Conservation (phyloP, 2,888 invertebrate species). For the Pollenia angustigena region DNA sequence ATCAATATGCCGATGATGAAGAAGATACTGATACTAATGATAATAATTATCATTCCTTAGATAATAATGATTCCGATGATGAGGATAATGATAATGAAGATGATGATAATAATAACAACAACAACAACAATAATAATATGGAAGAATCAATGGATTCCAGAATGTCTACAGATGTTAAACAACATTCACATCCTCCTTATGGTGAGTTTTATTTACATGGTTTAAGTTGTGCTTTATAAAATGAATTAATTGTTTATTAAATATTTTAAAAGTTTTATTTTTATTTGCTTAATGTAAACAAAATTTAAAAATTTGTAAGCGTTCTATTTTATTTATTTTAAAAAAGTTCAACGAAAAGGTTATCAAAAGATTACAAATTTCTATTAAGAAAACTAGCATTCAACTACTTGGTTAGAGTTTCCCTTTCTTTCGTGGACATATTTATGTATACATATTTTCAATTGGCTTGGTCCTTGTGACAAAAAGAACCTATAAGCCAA, state of each 20-base stretch:
- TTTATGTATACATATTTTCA: no score
- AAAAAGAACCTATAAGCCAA: no score
- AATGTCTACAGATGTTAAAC: constrained; percentile 68
- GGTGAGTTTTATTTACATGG: constrained; percentile 43
- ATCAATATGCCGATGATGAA: constrained; percentile 71
- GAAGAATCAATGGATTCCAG: constrained; percentile 66
- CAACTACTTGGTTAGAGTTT: no score
- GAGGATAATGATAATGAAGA: constrained; percentile 50
- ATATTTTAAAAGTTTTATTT: background rate
- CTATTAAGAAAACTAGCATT: background rate
- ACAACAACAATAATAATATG: constrained; percentile 54
- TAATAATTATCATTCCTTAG: constrained; percentile 68
- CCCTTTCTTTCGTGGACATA: no score
- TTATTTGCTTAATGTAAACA: background rate
- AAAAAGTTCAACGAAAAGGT: constrained; percentile 26
- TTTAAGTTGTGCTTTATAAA: background rate
- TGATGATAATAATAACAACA: constrained; percentile 16
- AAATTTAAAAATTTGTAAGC: background rate
- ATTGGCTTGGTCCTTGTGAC: no score
- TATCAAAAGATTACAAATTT: constrained; percentile 13
- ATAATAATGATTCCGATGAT: constrained; percentile 60
- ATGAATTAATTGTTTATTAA: background rate
- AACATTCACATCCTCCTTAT: constrained; percentile 64
- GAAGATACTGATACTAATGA: constrained; percentile 65
- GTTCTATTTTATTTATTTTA: background rate